These are phyloP conservation scores for Cyrtonyx montezumae DNA, from an alignment of 2,113 vertebrate genomes.

Conservation along the genomic window DNA sequence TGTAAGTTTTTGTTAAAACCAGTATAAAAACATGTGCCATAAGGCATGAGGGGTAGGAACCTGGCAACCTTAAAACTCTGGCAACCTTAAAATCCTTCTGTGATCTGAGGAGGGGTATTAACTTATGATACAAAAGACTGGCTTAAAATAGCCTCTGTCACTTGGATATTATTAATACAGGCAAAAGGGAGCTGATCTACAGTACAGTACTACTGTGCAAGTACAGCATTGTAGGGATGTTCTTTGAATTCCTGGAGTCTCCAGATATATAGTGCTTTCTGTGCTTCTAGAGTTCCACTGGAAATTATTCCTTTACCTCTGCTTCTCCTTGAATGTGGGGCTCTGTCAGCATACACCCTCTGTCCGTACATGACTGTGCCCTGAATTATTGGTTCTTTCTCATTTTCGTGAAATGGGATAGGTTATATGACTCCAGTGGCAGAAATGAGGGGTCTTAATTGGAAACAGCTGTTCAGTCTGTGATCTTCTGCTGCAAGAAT, in stretches of 20 bases:
- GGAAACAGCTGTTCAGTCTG: slow-evolving; percentile 37
- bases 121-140: background rate
- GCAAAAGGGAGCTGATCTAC: background rate
- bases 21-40: background rate
- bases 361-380: rapidly evolving
- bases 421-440: background rate
- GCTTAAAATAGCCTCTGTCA: background rate
- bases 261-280: background rate
- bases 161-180: background rate
- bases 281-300: background rate
- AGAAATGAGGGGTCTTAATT: slow-evolving; percentile 18
- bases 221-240: background rate
- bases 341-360: background rate
- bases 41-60: background rate
- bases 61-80: background rate
- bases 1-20: background rate
- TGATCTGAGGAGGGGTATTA: background rate
- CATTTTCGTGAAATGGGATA: background rate
- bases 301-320: background rate
- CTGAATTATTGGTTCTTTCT: background rate
- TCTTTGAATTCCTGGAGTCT: background rate
- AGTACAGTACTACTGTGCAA: background rate
- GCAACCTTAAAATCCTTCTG: background rate
- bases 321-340: background rate
- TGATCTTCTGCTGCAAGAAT: slow-evolving; percentile 34